phyloP scores from a whole-genome alignment of 2,888 invertebrate species.

The Ennomos quercinarius region DNA sequence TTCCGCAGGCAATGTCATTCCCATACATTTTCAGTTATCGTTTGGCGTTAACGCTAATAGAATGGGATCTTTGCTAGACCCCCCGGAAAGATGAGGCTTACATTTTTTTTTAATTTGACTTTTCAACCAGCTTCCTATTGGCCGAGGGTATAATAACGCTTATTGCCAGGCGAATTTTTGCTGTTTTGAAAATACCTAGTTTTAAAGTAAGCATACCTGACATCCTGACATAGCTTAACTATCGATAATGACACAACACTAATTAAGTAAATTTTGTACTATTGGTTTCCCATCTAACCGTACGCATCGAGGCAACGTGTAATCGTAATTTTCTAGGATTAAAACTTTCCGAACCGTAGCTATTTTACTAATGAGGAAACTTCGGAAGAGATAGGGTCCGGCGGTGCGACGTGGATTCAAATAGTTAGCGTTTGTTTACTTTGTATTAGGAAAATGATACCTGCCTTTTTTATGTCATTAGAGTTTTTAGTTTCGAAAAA shows the following conservation, averaged over 20 bases:
- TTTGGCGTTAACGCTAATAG: no score
- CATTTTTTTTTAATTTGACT: no score
- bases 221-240: no score
- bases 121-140: no score
- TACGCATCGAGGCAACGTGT: conserved; percentile 47
- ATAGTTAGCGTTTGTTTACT: conserved; percentile 22
- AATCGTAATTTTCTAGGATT: conserved; percentile 60
- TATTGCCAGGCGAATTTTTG: no score
- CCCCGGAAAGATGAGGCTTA: no score
- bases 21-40: no score
- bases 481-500: conserved; percentile 2
- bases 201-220: no score
- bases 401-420: conserved; percentile 35
- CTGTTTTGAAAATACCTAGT: no score
- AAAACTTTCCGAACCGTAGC: conserved; percentile 55
- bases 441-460: conserved; percentile 18
- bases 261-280: conserved; percentile 1
- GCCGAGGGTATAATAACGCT: no score
- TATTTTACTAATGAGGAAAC: conserved; percentile 61
- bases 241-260: conserved; percentile 4
- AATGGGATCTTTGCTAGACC: no score
- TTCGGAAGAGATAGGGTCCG: conserved; percentile 47
- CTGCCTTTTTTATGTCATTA: conserved; percentile 23
- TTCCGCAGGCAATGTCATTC: no score
- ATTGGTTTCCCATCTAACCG: conserved; percentile 21